A percentile compares a stretch with the other conserved stretches of the same genome.
These are phyloP conservation scores for Chionodraco myersi DNA, from an alignment of 2,113 vertebrate species.

Conservation along the genomic window DNA sequence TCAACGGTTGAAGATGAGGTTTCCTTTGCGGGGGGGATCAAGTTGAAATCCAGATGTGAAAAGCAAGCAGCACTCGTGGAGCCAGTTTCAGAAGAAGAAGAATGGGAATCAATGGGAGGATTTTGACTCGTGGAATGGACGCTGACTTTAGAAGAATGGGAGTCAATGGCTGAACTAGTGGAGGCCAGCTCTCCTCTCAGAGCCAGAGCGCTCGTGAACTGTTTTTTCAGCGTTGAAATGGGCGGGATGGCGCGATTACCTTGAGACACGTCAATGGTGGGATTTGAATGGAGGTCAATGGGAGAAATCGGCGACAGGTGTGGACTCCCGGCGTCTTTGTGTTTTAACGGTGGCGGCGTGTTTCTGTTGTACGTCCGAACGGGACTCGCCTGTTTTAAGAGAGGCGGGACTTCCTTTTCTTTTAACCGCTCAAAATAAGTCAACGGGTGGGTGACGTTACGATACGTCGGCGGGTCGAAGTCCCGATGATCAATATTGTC, in stretches of 20 bases:
- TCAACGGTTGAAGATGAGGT: not conserved
- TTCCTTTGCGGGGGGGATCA: not conserved
- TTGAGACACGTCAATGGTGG: not conserved
- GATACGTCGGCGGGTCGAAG: accelerated
- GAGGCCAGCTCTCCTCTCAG: not conserved
- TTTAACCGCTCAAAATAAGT: slow-evolving; percentile 9
- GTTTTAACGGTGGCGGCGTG: slow-evolving; percentile 55
- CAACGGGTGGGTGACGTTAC: not conserved
- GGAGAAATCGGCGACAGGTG: not conserved
- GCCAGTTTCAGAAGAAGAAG: not conserved
- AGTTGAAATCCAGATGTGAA: not conserved
- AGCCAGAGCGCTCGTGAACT: not conserved
- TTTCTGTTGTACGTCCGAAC: slow-evolving; percentile 20
- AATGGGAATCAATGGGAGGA: not conserved
- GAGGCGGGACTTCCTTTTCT: not conserved
- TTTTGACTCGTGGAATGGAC: not conserved
- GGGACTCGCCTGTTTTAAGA: slow-evolving; percentile 37
- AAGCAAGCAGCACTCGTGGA: not conserved
- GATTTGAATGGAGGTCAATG: not conserved
- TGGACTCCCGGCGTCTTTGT: slow-evolving; percentile 51
- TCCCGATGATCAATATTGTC: not conserved
- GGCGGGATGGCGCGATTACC: not conserved
- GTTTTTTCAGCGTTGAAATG: slow-evolving; percentile 21
- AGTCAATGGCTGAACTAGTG: not conserved
- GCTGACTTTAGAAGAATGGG: not conserved